These are phyloP conservation scores for Orchesellides sinensis DNA, from an alignment of 2,888 invertebrate genomes.

Conservation along the genomic window DNA sequence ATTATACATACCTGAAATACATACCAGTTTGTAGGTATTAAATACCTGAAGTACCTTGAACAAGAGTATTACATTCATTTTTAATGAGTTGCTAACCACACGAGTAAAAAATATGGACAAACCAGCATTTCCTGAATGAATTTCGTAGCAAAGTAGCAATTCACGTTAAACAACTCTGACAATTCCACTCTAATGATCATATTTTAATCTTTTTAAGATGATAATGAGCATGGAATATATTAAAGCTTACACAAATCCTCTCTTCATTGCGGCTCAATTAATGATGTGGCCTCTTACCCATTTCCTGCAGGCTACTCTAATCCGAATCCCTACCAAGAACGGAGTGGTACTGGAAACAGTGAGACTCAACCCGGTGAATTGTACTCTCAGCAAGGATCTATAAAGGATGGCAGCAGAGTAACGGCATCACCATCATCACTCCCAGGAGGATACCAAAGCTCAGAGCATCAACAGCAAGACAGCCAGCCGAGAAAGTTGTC, in stretches of 20 bases:
- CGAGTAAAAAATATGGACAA: no score
- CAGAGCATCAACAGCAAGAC: not conserved
- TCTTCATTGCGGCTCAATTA: slow-evolving; percentile 11
- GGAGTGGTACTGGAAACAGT: slow-evolving; percentile 14
- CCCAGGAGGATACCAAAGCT: not conserved
- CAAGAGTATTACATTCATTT: no score
- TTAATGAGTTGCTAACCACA: no score
- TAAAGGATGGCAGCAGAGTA: not conserved
- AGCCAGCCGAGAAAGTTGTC: slow-evolving; percentile 19
- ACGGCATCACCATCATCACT: not conserved
- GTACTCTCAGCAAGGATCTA: slow-evolving; percentile 13
- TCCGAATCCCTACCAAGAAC: slow-evolving; percentile 12
- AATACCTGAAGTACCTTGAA: no score
- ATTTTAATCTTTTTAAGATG: not conserved
- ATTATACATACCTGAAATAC: no score
- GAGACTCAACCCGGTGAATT: slow-evolving; percentile 10
- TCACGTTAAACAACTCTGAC: no score
- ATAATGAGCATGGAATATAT: not conserved
- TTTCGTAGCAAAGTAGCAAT: no score
- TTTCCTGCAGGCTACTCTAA: slow-evolving; percentile 26
- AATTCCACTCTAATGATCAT: not conserved
- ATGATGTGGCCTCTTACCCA: slow-evolving; percentile 2
- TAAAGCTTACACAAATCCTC: not conserved
- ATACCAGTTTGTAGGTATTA: no score
- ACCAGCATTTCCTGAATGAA: no score